Conservation (phyloP, 2,113 vertebrate species). For the Rhea americana region DNA sequence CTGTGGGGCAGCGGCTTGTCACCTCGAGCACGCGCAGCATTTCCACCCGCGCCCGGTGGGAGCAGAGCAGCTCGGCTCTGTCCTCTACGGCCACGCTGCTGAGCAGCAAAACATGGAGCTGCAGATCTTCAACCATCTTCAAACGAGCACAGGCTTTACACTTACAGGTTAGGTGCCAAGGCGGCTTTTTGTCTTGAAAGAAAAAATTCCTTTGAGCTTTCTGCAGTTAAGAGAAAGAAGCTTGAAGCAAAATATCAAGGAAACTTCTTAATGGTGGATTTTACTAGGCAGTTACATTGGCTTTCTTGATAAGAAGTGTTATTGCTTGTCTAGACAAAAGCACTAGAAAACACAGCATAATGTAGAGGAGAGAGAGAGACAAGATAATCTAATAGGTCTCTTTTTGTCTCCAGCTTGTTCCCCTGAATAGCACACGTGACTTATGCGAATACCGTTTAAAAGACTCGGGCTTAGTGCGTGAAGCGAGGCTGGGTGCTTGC, state of each 20-base stretch:
- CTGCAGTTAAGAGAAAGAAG: not conserved
- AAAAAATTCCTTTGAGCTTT: not conserved
- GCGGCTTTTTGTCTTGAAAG: not conserved
- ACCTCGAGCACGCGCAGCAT: rapidly evolving
- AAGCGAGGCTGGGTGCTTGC: not conserved
- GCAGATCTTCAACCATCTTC: not conserved
- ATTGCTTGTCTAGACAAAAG: conserved; percentile 18
- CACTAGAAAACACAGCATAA: not conserved
- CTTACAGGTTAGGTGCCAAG: rapidly evolving
- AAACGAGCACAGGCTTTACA: not conserved
- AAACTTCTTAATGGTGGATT: not conserved
- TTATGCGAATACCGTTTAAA: not conserved
- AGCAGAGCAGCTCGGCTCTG: not conserved
- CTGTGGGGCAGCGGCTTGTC: not conserved
- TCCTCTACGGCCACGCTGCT: too few relatives aligned
- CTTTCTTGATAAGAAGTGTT: not conserved
- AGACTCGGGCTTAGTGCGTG: rapidly evolving
- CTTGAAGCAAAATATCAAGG: not conserved
- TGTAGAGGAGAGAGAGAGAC: not conserved
- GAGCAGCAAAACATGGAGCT: not conserved
- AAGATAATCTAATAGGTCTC: not conserved
- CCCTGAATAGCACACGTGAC: not conserved
- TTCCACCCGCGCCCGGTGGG: not conserved
- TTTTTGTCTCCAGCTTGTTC: not conserved
- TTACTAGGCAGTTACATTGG: not conserved